Evolutionary conservation across 1,140 invertebrate genomes (phyloP).

Genomic region (Heliconius congener): DNA sequence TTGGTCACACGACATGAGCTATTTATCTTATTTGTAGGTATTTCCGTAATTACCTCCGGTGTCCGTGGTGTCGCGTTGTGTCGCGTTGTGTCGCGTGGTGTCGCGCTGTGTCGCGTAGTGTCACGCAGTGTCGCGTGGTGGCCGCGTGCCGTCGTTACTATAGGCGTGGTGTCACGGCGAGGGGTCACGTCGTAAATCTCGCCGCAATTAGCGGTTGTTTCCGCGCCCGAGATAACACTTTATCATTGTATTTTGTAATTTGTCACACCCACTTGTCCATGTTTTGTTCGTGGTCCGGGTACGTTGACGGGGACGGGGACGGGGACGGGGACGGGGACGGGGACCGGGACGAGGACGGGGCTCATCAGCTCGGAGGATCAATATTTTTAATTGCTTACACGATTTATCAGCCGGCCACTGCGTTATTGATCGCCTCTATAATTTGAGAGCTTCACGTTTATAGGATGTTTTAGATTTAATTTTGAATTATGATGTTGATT

Average conservation of each 20-base stretch:
- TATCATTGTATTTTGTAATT: constrained; percentile 35
- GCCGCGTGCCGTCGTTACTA: neutral
- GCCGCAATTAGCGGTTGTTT: constrained; percentile 44
- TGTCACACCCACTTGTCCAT: constrained; percentile 43
- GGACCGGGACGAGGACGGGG: too few species aligned
- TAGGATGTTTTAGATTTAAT: neutral
- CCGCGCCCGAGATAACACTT: constrained; percentile 23
- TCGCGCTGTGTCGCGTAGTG: neutral
- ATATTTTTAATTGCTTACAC: constrained; percentile 15
- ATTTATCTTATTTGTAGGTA: constrained; percentile 43
- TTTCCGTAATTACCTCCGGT: constrained; percentile 45
- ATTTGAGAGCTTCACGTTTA: neutral
- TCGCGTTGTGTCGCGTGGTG: constrained; percentile 28
- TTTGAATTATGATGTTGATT: neutral
- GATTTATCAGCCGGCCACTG: neutral
- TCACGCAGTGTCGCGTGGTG: neutral
- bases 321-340: neutral
- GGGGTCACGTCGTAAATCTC: constrained; percentile 39
- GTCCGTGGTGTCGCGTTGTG: neutral
- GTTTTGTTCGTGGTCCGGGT: constrained; percentile 18
- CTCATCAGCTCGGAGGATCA: neutral
- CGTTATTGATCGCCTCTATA: constrained; percentile 4
- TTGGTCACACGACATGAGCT: constrained; percentile 14
- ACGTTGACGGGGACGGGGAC: too few species aligned
- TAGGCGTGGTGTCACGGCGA: neutral